These are phyloP conservation scores for Cyclargus thomasi DNA, from an alignment of 1,140 invertebrate genomes.

Conservation along the genomic window DNA sequence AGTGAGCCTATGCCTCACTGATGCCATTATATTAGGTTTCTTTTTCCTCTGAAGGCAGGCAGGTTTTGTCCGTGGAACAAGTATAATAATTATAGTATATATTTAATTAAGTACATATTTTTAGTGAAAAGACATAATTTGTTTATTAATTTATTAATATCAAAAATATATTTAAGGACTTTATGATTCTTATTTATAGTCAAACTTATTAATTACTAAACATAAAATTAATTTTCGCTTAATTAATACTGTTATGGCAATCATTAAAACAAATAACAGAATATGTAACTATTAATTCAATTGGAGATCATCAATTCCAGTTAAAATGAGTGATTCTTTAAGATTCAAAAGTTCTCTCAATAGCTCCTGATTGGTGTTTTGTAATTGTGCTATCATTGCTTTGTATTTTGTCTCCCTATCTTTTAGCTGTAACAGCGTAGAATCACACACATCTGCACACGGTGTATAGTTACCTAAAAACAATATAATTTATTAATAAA, in stretches of 20 bases:
- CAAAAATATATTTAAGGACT: neutral
- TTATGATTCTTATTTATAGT: no score
- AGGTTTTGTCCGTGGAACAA: no score
- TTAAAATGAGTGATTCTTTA: conserved; percentile 56
- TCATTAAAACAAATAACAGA: neutral
- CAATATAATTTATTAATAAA: neutral
- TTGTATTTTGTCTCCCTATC: conserved; percentile 51
- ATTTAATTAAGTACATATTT: neutral
- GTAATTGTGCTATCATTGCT: conserved; percentile 46
- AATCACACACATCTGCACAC: conserved; percentile 51
- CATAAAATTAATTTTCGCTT: neutral
- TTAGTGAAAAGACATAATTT: neutral
- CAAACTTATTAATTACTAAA: no score
- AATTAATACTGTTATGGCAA: neutral
- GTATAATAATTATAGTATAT: no score
- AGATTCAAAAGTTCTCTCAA: conserved; percentile 51
- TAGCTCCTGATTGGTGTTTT: conserved; percentile 54
- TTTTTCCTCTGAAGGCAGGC: no score
- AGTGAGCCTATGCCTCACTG: no score
- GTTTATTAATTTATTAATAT: neutral
- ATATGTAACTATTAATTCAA: conserved; percentile 23
- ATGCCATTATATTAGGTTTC: no score
- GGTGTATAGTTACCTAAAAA: conserved; percentile 36
- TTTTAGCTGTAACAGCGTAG: conserved; percentile 40
- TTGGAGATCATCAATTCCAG: conserved; percentile 33